Base-by-base conservation (phyloP, 2,797 vertebrate species). In the Nyctalus aviator region DNA sequence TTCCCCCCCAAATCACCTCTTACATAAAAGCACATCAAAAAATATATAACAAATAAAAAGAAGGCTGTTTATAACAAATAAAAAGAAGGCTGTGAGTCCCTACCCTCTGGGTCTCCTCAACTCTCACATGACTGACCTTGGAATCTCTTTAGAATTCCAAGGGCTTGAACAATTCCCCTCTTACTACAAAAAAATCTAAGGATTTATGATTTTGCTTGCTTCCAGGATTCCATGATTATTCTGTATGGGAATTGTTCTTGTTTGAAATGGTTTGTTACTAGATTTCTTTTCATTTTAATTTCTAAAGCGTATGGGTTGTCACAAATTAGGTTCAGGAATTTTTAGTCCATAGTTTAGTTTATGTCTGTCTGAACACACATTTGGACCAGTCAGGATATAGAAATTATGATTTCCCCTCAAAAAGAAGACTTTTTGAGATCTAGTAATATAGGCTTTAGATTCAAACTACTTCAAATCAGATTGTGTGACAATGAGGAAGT, bases 401-500 rank as follows among this genome's bases (percentile, higher is more conserved):
- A 79, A 88, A 90, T 85, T 46, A 81, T 87, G 37, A 75, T 69
- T 68, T 82, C 41, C 8, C 50, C 37, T 5, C 35, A 18, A 82
- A 84, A 32, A 53, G 64, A 83, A 89, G 87, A 82, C 7, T 55
- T 88, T 76, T 90, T 83, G 53, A 83, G 75, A 91, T 83, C 72
- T 93, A 72, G 32, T 68, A 71, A 82, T 97, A 46, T 6, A 48
- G 85, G 30, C 84, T 96, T 97, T 92, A 93, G 82, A 92, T 44
- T 72, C 62, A 76, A 88, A 75, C 77, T 88, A 90, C 82, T 96
- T 94, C 59, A 71, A 93, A 97, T 97, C 73, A 76, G 95, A 83
- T 71, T 95, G 35, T 85, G 90, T 82, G 84, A 87, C 81, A 94
- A 88, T 79, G 82, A 94, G 95, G 92, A 97, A 96, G 48, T 53